A percentile compares a stretch with the other conserved stretches of the same genome.
Conservation (phyloP, 2,797 vertebrate genomes). For the Acestrorhynchus altus region DNA sequence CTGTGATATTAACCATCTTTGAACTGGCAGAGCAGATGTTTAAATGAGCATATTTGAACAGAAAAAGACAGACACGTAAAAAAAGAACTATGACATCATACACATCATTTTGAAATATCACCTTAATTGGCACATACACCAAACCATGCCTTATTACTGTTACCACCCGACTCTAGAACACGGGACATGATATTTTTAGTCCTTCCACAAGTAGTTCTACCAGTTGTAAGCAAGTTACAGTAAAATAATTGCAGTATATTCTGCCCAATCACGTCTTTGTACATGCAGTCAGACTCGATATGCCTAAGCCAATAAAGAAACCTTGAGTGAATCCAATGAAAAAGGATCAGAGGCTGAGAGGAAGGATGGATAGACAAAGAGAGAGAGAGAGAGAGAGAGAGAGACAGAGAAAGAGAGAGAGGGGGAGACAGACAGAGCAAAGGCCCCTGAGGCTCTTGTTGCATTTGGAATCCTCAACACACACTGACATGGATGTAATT, state of each 20-base stretch:
- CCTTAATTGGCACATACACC: too few relatives aligned
- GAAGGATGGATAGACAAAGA: not conserved
- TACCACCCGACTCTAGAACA: too few relatives aligned
- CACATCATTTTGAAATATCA: too few relatives aligned
- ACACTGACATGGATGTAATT: slow-evolving; percentile 77
- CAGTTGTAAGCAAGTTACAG: not conserved
- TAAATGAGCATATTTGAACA: too few relatives aligned
- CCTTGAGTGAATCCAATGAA: not conserved
- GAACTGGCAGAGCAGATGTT: too few relatives aligned
- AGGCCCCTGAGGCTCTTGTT: slow-evolving; percentile 72
- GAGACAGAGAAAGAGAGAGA: slow-evolving; percentile 45
- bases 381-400: slow-evolving; percentile 53
- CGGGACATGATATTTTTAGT: too few relatives aligned
- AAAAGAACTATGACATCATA: too few relatives aligned
- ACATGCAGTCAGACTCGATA: not conserved
- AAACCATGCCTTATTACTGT: too few relatives aligned
- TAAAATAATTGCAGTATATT: not conserved
- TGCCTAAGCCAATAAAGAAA: not conserved
- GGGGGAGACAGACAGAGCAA: slow-evolving; percentile 60
- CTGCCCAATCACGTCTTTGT: not conserved
- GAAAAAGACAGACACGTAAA: too few relatives aligned
- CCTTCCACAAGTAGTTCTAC: too few relatives aligned
- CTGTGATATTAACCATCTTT: too few relatives aligned
- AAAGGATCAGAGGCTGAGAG: not conserved
- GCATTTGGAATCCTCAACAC: slow-evolving; percentile 73